These are phyloP conservation scores for Epistrophe eligans DNA, from an alignment of 2,888 invertebrate genomes.

Conservation along the genomic window DNA sequence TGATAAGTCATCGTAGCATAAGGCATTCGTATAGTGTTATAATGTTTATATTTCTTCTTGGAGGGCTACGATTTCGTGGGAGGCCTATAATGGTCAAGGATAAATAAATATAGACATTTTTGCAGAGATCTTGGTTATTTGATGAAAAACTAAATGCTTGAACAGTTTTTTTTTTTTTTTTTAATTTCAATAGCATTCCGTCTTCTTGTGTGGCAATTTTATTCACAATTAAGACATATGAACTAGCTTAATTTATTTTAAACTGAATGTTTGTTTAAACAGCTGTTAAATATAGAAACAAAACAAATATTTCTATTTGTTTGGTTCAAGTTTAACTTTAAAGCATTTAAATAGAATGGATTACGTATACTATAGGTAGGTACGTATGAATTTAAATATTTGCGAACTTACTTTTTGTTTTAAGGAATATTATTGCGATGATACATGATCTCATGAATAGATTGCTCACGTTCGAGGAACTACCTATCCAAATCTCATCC, in stretches of 20 bases:
- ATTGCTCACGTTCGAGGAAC: too few relatives aligned
- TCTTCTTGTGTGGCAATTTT: not conserved
- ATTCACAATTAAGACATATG: not conserved
- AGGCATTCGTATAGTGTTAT: conserved; percentile 6
- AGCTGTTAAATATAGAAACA: not conserved
- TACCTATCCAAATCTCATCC: too few relatives aligned
- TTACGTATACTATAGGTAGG: too few relatives aligned
- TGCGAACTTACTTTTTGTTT: too few relatives aligned
- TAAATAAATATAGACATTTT: not conserved
- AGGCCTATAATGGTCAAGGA: conserved; percentile 17
- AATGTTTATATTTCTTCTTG: conserved; percentile 1
- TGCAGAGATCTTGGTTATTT: not conserved
- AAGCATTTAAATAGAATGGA: too few relatives aligned
- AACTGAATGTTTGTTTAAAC: not conserved
- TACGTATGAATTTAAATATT: too few relatives aligned
- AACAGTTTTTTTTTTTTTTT: too few relatives aligned
- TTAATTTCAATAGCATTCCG: not conserved
- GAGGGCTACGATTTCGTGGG: conserved; percentile 40
- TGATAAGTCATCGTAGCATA: conserved; percentile 51
- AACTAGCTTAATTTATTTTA: not conserved
- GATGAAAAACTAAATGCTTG: not conserved
- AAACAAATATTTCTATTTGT: too few relatives aligned
- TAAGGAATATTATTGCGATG: too few relatives aligned
- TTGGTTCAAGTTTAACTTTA: too few relatives aligned
- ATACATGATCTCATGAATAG: too few relatives aligned